phyloP scores from a whole-genome alignment of 2,797 vertebrate genomes.

The Phalloptychus januarius region DNA sequence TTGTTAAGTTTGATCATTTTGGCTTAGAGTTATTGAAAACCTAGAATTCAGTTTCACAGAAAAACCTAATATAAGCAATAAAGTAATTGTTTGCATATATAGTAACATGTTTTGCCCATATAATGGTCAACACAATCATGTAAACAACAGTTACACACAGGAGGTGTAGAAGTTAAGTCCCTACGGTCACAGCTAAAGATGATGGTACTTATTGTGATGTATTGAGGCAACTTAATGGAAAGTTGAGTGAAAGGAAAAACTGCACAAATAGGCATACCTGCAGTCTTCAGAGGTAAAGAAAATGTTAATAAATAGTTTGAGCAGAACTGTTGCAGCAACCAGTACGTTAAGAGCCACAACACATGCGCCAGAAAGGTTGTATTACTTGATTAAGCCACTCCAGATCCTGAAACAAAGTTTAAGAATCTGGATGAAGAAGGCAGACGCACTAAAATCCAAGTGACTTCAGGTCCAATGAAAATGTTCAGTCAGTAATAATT shows the following conservation, averaged over 20 bases:
- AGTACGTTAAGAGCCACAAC: not conserved
- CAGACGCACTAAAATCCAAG: not conserved
- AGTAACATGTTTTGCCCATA: not conserved
- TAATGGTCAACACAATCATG: not conserved
- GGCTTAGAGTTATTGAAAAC: not conserved
- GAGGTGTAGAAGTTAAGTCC: not conserved
- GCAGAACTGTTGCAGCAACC: not conserved
- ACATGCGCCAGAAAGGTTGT: not conserved
- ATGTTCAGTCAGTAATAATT: not conserved
- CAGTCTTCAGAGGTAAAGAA: not conserved
- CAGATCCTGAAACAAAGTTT: not conserved
- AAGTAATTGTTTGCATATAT: not conserved
- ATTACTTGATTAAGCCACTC: not conserved
- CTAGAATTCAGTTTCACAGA: not conserved
- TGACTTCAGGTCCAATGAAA: not conserved
- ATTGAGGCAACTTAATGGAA: not conserved
- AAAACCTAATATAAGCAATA: not conserved
- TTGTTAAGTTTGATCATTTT: not conserved
- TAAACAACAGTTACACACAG: not conserved
- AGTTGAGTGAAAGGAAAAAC: not conserved
- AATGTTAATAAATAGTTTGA: not conserved
- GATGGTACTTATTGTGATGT: not conserved
- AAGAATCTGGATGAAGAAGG: not conserved
- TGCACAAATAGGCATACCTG: not conserved
- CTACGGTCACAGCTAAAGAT: not conserved